Base-by-base conservation (phyloP, 2,113 vertebrate species). In the Xiphias gladius region DNA sequence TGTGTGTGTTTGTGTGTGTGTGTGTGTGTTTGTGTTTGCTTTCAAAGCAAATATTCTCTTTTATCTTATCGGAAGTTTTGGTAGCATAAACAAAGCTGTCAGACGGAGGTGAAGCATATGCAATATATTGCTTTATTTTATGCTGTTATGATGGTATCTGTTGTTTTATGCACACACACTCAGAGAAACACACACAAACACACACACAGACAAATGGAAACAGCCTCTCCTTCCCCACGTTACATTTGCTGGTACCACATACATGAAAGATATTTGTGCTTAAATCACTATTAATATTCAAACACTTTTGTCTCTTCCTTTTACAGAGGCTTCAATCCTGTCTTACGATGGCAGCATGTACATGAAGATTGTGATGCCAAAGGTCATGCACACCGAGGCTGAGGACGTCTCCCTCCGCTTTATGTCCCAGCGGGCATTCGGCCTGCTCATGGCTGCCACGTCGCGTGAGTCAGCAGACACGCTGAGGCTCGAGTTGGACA, bases 331-430 rank as follows among this genome's bases (percentile, higher is more conserved):
- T 0, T 99, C 98, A 1, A 96, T 98, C 90, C 86, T 99, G 92
- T 99, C 97, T 55, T 99, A 96, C 0, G 98, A 99, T 0, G 98
- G 98, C 88, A 99, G 97, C 93, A 99, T 99, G 98, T 99, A 97
- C 90, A 99, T 99, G 98, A 99, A 99, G 92, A 95, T 99, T 65
- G 91, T 97, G 91, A 97, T 99, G 91, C 98, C 98, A 0, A 96
- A 95, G 79, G 96, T 97, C 7, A 97, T 99, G 95, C 98, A 99
- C 87, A 99, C 97, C 0, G 98, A 99, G 85, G 98, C 98, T 1
- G 98, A 99, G 82, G 98, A 99, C 0, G 97, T 99, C 63, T 99
- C 98, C 20, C 97, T 99, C 66, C 97, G 98, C 68, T 99, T 99
- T 94, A 97, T 96, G 96, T 99, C 98, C 22, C 98, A 99, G 91